These are phyloP conservation scores for Bradypodion ventrale DNA, from an alignment of 2,797 vertebrate species.

Conservation along the genomic window DNA sequence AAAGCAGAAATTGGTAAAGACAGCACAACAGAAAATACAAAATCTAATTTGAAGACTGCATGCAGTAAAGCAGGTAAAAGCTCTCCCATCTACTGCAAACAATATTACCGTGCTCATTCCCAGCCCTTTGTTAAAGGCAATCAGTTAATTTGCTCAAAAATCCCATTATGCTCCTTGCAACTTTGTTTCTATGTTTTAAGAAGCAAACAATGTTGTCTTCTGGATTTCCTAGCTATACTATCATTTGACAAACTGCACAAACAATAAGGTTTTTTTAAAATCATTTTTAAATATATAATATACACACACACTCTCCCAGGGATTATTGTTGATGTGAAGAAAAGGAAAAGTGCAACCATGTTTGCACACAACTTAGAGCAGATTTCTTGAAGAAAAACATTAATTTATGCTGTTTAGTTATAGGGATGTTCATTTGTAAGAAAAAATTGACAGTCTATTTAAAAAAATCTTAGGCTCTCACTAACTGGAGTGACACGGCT, in stretches of 20 bases:
- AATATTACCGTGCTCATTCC: not conserved
- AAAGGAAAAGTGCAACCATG: not conserved
- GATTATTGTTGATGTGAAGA: not conserved
- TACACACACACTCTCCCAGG: not conserved
- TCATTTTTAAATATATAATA: too few species aligned
- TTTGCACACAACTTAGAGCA: not conserved
- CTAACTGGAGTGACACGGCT: not conserved
- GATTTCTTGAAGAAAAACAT: not conserved
- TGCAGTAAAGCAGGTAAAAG: not conserved
- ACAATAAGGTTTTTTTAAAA: not conserved
- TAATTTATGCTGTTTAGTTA: not conserved
- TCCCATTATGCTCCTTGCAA: not conserved
- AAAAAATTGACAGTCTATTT: not conserved
- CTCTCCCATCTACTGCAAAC: not conserved
- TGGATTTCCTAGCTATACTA: not conserved
- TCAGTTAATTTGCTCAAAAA: constrained; percentile 2
- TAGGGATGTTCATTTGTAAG: not conserved
- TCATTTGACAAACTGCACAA: not conserved
- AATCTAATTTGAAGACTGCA: not conserved
- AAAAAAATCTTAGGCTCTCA: not conserved
- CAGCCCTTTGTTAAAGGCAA: not conserved
- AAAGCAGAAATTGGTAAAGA: not conserved
- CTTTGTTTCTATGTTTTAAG: not conserved
- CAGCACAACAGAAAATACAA: not conserved
- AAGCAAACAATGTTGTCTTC: not conserved